Percentiles rank a stretch among this genome's conserved stretches.
These are phyloP conservation scores for Crematogaster levior DNA, from an alignment of 2,888 invertebrate genomes.

Conservation along the genomic window DNA sequence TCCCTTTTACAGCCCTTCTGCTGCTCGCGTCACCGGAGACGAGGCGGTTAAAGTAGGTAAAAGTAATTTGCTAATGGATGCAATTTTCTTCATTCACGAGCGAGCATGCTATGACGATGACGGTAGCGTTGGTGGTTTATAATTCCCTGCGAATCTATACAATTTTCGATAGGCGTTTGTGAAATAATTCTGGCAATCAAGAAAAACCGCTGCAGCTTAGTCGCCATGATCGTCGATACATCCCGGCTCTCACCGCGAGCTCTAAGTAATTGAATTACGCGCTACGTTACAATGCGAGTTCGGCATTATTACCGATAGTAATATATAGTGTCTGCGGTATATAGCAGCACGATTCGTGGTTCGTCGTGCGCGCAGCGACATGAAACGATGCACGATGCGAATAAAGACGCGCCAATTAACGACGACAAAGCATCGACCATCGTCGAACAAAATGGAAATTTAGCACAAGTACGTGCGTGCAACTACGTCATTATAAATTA, in stretches of 20 bases:
- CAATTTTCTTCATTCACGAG: slow-evolving; percentile 63
- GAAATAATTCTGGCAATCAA: slow-evolving; percentile 51
- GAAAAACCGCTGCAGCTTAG: not conserved
- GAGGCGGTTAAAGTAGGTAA: slow-evolving; percentile 57
- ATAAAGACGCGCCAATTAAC: slow-evolving; percentile 48
- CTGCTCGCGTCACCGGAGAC: slow-evolving; percentile 15
- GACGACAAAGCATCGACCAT: slow-evolving; percentile 17
- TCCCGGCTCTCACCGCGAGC: not conserved
- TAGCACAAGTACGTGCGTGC: not conserved
- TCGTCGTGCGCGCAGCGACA: slow-evolving; percentile 12
- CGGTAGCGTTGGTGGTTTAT: slow-evolving; percentile 20
- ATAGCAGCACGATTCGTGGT: slow-evolving; percentile 2
- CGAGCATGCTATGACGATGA: not conserved
- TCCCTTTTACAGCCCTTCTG: slow-evolving; percentile 45
- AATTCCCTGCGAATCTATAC: slow-evolving; percentile 52
- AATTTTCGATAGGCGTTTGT: slow-evolving; percentile 55
- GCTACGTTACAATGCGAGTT: slow-evolving; percentile 24
- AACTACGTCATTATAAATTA: not conserved
- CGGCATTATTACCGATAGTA: slow-evolving; percentile 44
- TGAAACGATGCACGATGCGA: slow-evolving; percentile 2
- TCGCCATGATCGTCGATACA: not conserved
- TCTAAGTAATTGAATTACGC: slow-evolving; percentile 49
- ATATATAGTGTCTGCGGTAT: slow-evolving; percentile 8
- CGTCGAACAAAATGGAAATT: slow-evolving; percentile 6
- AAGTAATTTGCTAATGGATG: slow-evolving; percentile 73